These are phyloP conservation scores for Pseudanteris insignis DNA, from an alignment of 2,888 invertebrate species.

Conservation along the genomic window DNA sequence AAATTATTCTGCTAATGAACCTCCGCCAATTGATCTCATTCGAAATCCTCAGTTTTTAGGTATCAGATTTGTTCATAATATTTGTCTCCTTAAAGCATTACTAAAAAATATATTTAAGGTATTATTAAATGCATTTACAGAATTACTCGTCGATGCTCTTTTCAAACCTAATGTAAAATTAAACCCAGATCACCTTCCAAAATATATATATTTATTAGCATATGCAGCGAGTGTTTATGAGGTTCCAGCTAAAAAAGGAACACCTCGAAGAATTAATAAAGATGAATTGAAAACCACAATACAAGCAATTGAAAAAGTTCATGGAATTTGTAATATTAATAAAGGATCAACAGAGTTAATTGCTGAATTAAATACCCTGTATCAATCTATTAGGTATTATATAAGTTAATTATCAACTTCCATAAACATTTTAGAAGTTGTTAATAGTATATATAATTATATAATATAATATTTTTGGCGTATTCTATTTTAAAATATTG, in stretches of 20 bases:
- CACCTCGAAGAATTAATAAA: constrained; percentile 75
- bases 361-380: constrained; percentile 89
- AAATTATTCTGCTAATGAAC: constrained; percentile 86
- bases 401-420: no score
- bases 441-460: no score
- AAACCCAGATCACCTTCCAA: constrained; percentile 96
- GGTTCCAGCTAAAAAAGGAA: constrained; percentile 76
- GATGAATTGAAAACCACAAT: constrained; percentile 92
- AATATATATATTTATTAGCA: constrained; percentile 93
- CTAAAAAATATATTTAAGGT: no score
- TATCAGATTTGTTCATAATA: constrained; percentile 58
- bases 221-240: constrained; percentile 96
- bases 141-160: constrained; percentile 90
- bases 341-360: constrained; percentile 94
- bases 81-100: no score
- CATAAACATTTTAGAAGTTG: no score
- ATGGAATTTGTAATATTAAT: constrained; percentile 87
- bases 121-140: constrained; percentile 68
- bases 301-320: constrained; percentile 93
- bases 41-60: constrained; percentile 94
- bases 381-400: constrained; percentile 85
- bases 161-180: constrained; percentile 94
- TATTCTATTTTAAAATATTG: no score
- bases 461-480: background rate
- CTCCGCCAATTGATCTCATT: constrained; percentile 94